phyloP scores from a whole-genome alignment of 2,888 invertebrate species.

The Fragum whitleyi region DNA sequence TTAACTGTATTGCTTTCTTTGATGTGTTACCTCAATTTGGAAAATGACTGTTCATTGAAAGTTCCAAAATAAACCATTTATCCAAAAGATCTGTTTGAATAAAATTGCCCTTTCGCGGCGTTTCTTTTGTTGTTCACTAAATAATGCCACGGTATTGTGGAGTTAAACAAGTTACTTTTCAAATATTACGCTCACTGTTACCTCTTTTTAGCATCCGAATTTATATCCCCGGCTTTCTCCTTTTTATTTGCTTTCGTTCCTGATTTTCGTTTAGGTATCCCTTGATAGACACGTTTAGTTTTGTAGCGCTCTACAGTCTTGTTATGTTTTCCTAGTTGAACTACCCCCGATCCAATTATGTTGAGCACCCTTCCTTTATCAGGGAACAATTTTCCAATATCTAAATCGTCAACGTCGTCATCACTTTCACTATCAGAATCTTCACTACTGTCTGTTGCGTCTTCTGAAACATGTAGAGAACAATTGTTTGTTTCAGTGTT shows the following conservation, averaged over 20 bases:
- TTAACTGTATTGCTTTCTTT: too few species aligned
- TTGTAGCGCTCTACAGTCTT: neutral
- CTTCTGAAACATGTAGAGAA: neutral
- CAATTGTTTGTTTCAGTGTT: too few species aligned
- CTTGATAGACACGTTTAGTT: constrained; percentile 1
- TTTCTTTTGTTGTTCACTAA: too few species aligned
- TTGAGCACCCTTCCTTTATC: constrained; percentile 30
- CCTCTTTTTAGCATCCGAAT: neutral
- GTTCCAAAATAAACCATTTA: too few species aligned
- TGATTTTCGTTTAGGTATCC: neutral
- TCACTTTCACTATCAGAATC: neutral
- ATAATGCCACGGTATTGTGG: too few species aligned
- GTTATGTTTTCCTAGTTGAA: constrained; percentile 42
- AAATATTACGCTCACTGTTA: neutral
- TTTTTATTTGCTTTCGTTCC: neutral
- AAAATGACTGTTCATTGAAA: too few species aligned
- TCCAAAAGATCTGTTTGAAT: too few species aligned
- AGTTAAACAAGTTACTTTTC: too few species aligned
- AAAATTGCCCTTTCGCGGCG: too few species aligned
- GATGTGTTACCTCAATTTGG: too few species aligned
- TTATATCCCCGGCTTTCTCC: neutral
- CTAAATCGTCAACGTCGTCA: neutral
- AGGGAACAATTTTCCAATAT: neutral
- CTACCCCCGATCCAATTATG: constrained; percentile 31
- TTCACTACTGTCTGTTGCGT: neutral